A percentile compares a stretch with the other conserved stretches of the same genome.
Evolutionary conservation across 2,797 vertebrate species (phyloP).

Genomic region (Erpetoichthys calabaricus): DNA sequence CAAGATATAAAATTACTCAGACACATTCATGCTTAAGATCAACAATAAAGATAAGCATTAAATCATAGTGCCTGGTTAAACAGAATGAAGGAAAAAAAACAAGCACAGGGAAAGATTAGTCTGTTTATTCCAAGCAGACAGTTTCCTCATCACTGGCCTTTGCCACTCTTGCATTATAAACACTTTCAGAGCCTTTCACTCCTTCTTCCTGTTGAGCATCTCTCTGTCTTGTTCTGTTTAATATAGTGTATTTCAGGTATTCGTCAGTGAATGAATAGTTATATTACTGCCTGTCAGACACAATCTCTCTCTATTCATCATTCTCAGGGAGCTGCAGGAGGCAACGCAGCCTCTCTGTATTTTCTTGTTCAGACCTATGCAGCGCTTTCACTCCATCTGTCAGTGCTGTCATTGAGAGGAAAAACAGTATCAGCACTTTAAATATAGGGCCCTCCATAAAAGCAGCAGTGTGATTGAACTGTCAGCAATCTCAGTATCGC

Average conservation of each 20-base stretch:
- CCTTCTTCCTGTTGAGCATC: slow-evolving; percentile 55
- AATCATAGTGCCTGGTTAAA: too few species aligned
- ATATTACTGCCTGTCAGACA: slow-evolving; percentile 73
- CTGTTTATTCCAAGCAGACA: too few species aligned
- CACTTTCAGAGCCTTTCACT: slow-evolving; percentile 44
- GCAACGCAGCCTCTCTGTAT: slow-evolving; percentile 54
- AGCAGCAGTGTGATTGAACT: slow-evolving; percentile 65
- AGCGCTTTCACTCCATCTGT: slow-evolving; percentile 61
- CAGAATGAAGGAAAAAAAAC: too few species aligned
- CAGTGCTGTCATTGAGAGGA: slow-evolving; percentile 65
- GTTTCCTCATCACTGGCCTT: slow-evolving; percentile 35
- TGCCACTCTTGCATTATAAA: slow-evolving; percentile 38
- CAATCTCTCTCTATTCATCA: slow-evolving; percentile 73
- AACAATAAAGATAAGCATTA: too few species aligned
- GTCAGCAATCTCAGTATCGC: slow-evolving; percentile 49
- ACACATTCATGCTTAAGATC: too few species aligned
- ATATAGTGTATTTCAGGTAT: slow-evolving; percentile 67
- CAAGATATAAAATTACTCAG: too few species aligned
- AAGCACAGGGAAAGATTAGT: too few species aligned
- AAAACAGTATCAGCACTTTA: slow-evolving; percentile 68
- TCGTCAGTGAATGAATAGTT: slow-evolving; percentile 65
- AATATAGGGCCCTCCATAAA: slow-evolving; percentile 63
- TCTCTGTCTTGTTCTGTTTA: slow-evolving; percentile 62
- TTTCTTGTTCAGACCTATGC: slow-evolving; percentile 64
- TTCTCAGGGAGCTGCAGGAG: slow-evolving; percentile 51